phyloP scores from a whole-genome alignment of 2,888 invertebrate genomes.

The Lasioglossum leucozonium region DNA sequence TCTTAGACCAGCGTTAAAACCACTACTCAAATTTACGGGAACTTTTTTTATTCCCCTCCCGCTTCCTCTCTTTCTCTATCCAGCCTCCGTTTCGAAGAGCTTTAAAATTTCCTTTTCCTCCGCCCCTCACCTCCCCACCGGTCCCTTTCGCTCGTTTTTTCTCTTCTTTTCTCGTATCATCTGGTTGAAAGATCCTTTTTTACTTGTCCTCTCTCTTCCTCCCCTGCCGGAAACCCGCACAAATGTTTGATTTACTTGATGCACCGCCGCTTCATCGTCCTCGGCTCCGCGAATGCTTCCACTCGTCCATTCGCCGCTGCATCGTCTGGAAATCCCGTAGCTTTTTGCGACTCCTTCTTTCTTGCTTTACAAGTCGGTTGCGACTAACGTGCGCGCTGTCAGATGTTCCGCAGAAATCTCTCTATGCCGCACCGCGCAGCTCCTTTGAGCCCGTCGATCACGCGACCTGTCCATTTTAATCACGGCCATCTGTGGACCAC shows the following conservation, averaged over 20 bases:
- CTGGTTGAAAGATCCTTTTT: constrained; percentile 63
- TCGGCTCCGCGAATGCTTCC: constrained; percentile 34
- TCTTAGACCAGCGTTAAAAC: constrained; percentile 70
- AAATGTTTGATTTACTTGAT: constrained; percentile 69
- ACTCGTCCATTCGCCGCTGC: constrained; percentile 32
- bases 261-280: constrained; percentile 63
- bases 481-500: not conserved
- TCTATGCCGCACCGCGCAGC: not conserved
- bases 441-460: not conserved
- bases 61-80: not conserved
- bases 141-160: not conserved
- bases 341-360: constrained; percentile 21
- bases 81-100: constrained; percentile 24
- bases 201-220: constrained; percentile 7
- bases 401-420: constrained; percentile 3
- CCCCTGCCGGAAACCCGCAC: constrained; percentile 39
- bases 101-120: constrained; percentile 54
- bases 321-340: constrained; percentile 17
- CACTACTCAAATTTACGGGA: constrained; percentile 78
- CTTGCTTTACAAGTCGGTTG: not conserved
- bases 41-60: constrained; percentile 67
- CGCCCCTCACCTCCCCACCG: no score
- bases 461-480: not conserved
- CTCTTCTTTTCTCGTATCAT: constrained; percentile 52
- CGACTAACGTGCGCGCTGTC: not conserved